Evolutionary conservation across 2,888 invertebrate species (phyloP).

Genomic region (Napeogenes inachia): DNA sequence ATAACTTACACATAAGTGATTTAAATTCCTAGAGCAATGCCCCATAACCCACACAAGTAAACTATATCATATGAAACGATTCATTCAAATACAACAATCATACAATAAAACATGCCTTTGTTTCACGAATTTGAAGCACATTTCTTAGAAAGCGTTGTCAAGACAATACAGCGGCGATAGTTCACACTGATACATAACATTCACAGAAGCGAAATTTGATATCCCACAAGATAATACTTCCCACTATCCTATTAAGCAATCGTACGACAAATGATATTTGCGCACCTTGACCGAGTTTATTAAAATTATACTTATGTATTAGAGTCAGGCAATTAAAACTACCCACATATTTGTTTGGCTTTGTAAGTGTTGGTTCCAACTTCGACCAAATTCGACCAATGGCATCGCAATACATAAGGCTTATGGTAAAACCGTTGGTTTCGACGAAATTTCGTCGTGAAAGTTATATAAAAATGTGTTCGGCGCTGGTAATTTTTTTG

Average conservation of each 20-base stretch:
- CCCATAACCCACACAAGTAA: slow-evolving; percentile 1
- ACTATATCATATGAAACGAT: slow-evolving; percentile 5
- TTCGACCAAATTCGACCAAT: slow-evolving; percentile 16
- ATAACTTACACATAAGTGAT: neutral
- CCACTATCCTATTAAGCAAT: slow-evolving; percentile 41
- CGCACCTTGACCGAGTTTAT: slow-evolving; percentile 55
- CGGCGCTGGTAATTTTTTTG: no score
- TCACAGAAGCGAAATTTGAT: slow-evolving; percentile 67
- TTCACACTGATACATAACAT: slow-evolving; percentile 21
- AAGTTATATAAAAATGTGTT: no score
- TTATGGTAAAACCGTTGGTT: no score
- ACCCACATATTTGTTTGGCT: slow-evolving; percentile 29
- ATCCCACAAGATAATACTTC: slow-evolving; percentile 50
- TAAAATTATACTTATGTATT: slow-evolving; percentile 27
- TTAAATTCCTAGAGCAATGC: slow-evolving; percentile 3
- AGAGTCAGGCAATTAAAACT: slow-evolving; percentile 31
- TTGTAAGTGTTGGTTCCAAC: slow-evolving; percentile 9
- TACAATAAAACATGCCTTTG: slow-evolving; percentile 14
- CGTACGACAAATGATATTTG: slow-evolving; percentile 38
- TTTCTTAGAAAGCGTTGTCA: slow-evolving; percentile 24
- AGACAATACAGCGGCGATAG: slow-evolving; percentile 24
- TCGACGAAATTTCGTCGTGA: no score
- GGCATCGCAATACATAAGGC: slow-evolving; percentile 3
- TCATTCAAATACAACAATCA: slow-evolving; percentile 15
- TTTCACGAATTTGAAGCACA: slow-evolving; percentile 20